A percentile compares a stretch with the other conserved stretches of the same genome.
Evolutionary conservation across 2,888 invertebrate genomes (phyloP).

Genomic region (Protonemura montana): DNA sequence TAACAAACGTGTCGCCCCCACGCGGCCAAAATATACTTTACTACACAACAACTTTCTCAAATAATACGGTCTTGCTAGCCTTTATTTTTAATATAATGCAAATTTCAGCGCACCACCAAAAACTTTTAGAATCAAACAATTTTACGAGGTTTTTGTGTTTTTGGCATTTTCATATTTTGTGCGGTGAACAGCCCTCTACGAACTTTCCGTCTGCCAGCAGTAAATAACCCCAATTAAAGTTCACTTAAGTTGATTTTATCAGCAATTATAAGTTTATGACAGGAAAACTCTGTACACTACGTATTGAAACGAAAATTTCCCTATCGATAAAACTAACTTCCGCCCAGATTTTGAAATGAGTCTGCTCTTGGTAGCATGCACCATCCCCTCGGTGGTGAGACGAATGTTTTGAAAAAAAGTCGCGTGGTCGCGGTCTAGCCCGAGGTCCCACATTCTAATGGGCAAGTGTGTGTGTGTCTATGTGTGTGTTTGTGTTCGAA

Average conservation of each 20-base stretch:
- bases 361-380: background rate
- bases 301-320: background rate
- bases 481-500: background rate
- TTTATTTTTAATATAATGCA: conserved; percentile 12
- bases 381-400: background rate
- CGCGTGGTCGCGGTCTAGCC: background rate
- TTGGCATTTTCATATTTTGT: background rate
- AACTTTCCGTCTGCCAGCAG: background rate
- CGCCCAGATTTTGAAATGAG: background rate
- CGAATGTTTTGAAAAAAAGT: background rate
- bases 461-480: no score
- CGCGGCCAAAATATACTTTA: background rate
- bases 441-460: no score
- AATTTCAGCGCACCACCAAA: background rate
- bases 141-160: conserved; percentile 9
- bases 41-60: background rate
- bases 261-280: conserved; percentile 12
- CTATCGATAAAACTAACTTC: background rate
- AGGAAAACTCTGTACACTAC: background rate
- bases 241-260: conserved; percentile 7
- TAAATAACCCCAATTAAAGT: background rate
- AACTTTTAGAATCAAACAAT: conserved; percentile 5
- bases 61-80: background rate
- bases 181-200: background rate
- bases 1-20: background rate